Conservation (phyloP, 2,797 vertebrate species). For the Sebastes baramenuke region DNA sequence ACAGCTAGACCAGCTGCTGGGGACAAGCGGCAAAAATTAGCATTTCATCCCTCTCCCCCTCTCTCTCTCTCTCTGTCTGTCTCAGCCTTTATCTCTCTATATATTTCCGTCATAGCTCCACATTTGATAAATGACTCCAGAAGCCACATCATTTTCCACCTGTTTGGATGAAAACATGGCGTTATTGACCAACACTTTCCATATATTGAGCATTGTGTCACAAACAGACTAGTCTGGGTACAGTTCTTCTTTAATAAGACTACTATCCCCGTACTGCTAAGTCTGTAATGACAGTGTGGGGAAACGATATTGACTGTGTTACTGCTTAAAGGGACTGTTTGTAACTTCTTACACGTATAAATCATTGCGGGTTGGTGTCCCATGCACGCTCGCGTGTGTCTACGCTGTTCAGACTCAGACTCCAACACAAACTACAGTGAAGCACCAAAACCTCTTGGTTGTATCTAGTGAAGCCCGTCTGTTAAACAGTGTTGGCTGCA, state of each 20-base stretch:
- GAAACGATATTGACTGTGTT: slow-evolving; percentile 6
- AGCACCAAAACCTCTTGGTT: no score
- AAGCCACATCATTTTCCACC: slow-evolving; percentile 53
- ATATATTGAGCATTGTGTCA: slow-evolving; percentile 38
- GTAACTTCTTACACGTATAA: no score
- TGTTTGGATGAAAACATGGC: slow-evolving; percentile 45
- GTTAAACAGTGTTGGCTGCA: no score
- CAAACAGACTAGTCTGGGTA: background rate
- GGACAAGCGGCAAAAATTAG: slow-evolving; percentile 87
- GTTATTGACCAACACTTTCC: slow-evolving; percentile 52
- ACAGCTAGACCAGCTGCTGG: slow-evolving; percentile 92
- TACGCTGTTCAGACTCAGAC: no score
- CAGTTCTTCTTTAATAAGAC: slow-evolving; percentile 4
- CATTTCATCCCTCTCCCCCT: slow-evolving; percentile 81
- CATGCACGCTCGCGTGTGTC: no score
- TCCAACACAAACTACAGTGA: no score
- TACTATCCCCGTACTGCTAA: background rate
- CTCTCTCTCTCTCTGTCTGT: slow-evolving; percentile 8
- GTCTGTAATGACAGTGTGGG: slow-evolving; percentile 10
- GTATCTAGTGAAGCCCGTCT: no score
- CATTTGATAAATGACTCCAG: slow-evolving; percentile 64
- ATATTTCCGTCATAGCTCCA: slow-evolving; percentile 49
- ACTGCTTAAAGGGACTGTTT: background rate
- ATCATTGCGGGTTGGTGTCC: fast-evolving
- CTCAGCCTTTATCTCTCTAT: slow-evolving; percentile 50